Base-by-base conservation (phyloP, 2,113 vertebrate species). In the Glaucidium brasilianum region DNA sequence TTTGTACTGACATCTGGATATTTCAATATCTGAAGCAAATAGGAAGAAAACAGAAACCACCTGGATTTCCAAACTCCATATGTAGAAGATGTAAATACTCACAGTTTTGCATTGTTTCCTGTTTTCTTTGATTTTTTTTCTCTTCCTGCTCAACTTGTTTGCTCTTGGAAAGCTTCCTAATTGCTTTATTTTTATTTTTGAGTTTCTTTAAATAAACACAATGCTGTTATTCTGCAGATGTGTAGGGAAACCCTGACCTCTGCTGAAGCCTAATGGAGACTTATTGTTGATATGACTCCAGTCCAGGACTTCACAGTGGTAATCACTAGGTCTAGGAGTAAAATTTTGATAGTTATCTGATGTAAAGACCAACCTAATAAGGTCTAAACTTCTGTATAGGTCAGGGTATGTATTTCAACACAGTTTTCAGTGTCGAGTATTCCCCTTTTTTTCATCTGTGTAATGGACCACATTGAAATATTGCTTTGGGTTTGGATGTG, bases 21-120 rank as follows among this genome's bases (percentile, higher is more conserved):
- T 92, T 95, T 91, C 89, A 91, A 87, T 97, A 87, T 94, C 87
- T 95, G 74, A 88, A 88, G 55, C 71, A 97, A 92, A 94, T 56
- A 88, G 45, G 75, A 85, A 21, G 22, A 91, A 94, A 94, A 85
- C 69, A 91, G 84, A 97, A 95, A 95, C 76, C 94, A 97, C 94
- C 96, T 97, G 96, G 90, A 85, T 88, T 87, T 81, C 59, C 39
- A 71, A 71, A 73, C 39, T 93, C 89, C 94, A 90, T 83, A 74
- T 94, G 89, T 66, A 74, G 72, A 71, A 87, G 83, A 95, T 71
- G 77, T 67, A 97, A 95, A 97, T 88, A 83, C 85, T 85, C 35
- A 35, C 35, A 66, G n/a, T 89, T 94, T 95, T 80, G 89, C 26
- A 50, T 89, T 59, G 29, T 23, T 94, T 97, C 74, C 84, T 89